phyloP scores from a whole-genome alignment of 2,888 invertebrate genomes.

The Clusia tigrina region DNA sequence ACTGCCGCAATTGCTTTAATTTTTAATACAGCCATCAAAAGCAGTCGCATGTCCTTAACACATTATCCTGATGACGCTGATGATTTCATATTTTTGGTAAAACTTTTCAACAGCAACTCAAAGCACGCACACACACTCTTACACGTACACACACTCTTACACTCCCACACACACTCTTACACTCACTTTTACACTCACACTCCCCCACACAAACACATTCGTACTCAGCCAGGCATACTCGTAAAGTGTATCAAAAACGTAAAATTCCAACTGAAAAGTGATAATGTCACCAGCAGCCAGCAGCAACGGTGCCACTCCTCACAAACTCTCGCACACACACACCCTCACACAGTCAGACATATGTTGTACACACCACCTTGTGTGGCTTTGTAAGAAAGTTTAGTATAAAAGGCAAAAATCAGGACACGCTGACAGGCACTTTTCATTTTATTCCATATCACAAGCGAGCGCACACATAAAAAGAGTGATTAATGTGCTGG shows the following conservation, averaged over 20 bases:
- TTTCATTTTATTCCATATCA: conserved; percentile 26
- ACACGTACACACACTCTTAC: background rate
- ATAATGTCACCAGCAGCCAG: conserved; percentile 25
- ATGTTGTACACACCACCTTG: background rate
- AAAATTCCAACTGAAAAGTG: conserved; percentile 13
- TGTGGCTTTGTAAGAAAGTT: background rate
- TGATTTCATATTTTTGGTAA: background rate
- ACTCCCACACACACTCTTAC: no score
- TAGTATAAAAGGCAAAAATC: conserved; percentile 23
- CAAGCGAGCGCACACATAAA: conserved; percentile 10
- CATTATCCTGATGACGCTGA: background rate
- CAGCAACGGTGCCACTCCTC: conserved; percentile 10
- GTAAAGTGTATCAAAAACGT: background rate
- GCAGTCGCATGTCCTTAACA: background rate
- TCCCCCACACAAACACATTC: background rate
- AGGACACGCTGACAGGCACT: conserved; percentile 26
- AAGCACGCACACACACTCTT: background rate
- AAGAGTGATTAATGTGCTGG: conserved; percentile 24
- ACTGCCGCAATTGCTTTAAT: no score
- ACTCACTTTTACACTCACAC: no score
- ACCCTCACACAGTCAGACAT: no score
- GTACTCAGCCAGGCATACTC: no score
- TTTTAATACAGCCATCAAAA: background rate
- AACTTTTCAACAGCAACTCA: background rate
- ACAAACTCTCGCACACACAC: no score